phyloP scores from a whole-genome alignment of 2,888 invertebrate genomes.

The Cephus sareptanus region DNA sequence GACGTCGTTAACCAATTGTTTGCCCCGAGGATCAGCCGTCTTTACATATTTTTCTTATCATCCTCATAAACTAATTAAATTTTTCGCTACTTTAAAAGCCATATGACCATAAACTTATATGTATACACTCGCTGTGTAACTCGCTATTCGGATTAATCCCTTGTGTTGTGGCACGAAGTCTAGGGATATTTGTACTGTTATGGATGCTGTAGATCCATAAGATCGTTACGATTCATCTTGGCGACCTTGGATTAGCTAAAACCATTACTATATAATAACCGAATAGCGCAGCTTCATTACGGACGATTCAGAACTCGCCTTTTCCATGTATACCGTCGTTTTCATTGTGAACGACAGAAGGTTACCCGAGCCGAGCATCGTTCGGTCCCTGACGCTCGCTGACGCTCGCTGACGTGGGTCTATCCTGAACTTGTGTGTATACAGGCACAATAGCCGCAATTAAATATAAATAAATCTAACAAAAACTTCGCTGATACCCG shows the following conservation, averaged over 20 bases:
- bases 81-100: neutral
- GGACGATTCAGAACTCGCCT: neutral
- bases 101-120: neutral
- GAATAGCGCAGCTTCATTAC: neutral
- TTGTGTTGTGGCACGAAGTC: neutral
- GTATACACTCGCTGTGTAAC: neutral
- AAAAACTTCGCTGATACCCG: neutral
- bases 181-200: neutral
- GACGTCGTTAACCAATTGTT: neutral
- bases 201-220: neutral
- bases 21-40: neutral
- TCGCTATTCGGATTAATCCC: neutral
- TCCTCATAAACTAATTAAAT: neutral
- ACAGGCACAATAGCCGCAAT: neutral
- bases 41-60: neutral
- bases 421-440: neutral
- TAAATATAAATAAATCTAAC: neutral
- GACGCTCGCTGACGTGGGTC: neutral
- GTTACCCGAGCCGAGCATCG: neutral
- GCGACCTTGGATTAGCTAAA: neutral
- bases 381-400: neutral
- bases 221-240: neutral
- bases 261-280: neutral
- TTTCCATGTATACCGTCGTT: neutral
- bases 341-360: neutral